Percentiles rank a stretch among this genome's conserved stretches.
Evolutionary conservation across 2,113 vertebrate genomes (phyloP).

Genomic region (Dipodomys spectabilis): DNA sequence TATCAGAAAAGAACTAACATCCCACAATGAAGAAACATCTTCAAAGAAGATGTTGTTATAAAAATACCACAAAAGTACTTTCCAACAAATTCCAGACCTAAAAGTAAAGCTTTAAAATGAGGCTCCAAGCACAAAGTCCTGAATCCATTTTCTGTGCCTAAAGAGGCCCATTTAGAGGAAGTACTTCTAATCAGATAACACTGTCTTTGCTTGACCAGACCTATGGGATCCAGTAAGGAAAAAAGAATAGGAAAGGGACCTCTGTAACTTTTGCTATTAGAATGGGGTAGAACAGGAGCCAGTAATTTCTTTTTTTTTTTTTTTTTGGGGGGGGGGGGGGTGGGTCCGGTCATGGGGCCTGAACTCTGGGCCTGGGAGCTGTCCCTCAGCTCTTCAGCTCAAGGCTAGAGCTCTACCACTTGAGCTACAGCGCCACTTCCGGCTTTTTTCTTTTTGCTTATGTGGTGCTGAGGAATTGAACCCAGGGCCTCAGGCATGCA

Average conservation of each 20-base stretch:
- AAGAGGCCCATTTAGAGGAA: constrained; percentile 73
- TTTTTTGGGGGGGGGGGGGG: too few species aligned
- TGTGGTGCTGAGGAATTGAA: too few species aligned
- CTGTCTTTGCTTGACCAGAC: constrained; percentile 38
- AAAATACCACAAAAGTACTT: constrained; percentile 85
- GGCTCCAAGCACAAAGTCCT: constrained; percentile 67
- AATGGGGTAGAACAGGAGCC: neutral
- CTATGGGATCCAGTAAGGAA: neutral
- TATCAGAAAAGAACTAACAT: constrained; percentile 82
- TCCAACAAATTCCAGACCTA: constrained; percentile 84
- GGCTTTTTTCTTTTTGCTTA: too few species aligned
- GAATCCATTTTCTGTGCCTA: constrained; percentile 73
- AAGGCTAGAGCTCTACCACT: too few species aligned
- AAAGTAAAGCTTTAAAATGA: constrained; percentile 86
- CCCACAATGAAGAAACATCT: constrained; percentile 86
- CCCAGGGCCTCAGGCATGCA: too few species aligned
- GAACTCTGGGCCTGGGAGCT: too few species aligned
- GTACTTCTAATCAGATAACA: constrained; percentile 58
- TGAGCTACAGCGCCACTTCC: too few species aligned
- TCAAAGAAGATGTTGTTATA: constrained; percentile 85
- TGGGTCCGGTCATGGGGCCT: too few species aligned
- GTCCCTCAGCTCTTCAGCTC: too few species aligned
- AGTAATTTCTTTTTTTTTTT: neutral
- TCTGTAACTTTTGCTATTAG: neutral
- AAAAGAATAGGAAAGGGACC: neutral